Evolutionary conservation across 2,113 vertebrate species (phyloP).

Genomic region (Heloderma charlesbogerti): DNA sequence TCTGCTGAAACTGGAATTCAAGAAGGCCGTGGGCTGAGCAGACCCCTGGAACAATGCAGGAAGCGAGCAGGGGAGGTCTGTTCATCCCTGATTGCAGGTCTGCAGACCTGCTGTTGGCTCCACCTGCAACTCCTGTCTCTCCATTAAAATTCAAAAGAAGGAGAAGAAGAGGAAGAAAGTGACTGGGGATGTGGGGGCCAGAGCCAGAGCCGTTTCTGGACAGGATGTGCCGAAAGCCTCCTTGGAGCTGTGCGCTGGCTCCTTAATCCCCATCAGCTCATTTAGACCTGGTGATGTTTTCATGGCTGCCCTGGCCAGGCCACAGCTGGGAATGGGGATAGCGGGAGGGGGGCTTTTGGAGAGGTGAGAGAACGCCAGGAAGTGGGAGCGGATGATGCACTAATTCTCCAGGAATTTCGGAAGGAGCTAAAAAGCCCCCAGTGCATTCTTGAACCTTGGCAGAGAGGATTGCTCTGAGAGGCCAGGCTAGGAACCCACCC

Average conservation of each 20-base stretch:
- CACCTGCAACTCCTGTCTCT: conserved; percentile 3
- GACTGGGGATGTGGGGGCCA: conserved; percentile 48
- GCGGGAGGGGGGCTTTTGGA: conserved; percentile 48
- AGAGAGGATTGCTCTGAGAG: background rate
- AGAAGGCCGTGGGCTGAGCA: background rate
- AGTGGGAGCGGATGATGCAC: conserved; percentile 27
- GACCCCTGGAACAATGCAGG: background rate
- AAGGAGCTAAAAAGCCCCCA: background rate
- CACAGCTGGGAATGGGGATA: conserved; percentile 40
- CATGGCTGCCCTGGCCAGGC: conserved; percentile 65
- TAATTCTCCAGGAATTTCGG: conserved; percentile 27
- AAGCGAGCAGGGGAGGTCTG: background rate
- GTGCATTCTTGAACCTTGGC: background rate
- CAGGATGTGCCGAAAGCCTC: conserved; percentile 73
- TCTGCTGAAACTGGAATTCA: background rate
- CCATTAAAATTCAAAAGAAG: conserved; percentile 43
- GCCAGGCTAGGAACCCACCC: background rate
- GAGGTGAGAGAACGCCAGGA: conserved; percentile 54
- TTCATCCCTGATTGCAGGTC: background rate
- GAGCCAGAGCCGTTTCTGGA: conserved; percentile 64
- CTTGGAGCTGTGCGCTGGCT: conserved; percentile 67
- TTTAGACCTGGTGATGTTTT: conserved; percentile 74
- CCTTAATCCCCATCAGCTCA: conserved; percentile 77
- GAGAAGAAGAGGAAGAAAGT: conserved; percentile 41
- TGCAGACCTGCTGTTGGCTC: conserved; percentile 18